Evolutionary conservation across 2,888 invertebrate genomes (phyloP).

Genomic region (Troilus luridus): DNA sequence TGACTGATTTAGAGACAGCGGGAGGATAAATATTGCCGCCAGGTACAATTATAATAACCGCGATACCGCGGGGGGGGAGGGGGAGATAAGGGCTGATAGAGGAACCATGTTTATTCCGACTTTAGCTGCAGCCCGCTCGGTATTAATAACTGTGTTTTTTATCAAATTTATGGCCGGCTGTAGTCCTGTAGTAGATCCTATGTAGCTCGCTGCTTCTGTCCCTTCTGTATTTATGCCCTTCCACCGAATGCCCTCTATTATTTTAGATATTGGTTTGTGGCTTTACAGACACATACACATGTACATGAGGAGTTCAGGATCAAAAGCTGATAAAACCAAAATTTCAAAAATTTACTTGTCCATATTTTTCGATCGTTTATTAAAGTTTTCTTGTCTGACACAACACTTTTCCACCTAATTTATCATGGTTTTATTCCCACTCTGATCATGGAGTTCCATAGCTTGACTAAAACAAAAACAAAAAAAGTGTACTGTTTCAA

Average conservation of each 20-base stretch:
- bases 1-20: conserved; percentile 42
- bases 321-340: too few relatives aligned
- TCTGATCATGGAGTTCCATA: too few relatives aligned
- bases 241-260: conserved; percentile 12
- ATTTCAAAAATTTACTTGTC: too few relatives aligned
- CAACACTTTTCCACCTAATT: too few relatives aligned
- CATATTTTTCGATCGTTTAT: too few relatives aligned
- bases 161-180: conserved; percentile 43
- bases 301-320: too few relatives aligned
- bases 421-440: too few relatives aligned
- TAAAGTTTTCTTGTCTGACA: too few relatives aligned
- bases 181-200: not conserved
- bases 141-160: conserved; percentile 54
- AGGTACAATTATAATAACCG: conserved; percentile 50
- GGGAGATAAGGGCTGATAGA: conserved; percentile 51
- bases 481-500: too few relatives aligned
- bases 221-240: conserved; percentile 7
- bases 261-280: not conserved
- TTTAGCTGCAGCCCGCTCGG: not conserved
- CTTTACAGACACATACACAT: too few relatives aligned
- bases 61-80: not conserved
- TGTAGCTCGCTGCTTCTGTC: not conserved
- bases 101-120: conserved; percentile 33
- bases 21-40: conserved; percentile 47
- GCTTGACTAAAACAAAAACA: too few relatives aligned